Conservation (phyloP, 1,140 invertebrate species). For the Pseudomyrmex gracilis region DNA sequence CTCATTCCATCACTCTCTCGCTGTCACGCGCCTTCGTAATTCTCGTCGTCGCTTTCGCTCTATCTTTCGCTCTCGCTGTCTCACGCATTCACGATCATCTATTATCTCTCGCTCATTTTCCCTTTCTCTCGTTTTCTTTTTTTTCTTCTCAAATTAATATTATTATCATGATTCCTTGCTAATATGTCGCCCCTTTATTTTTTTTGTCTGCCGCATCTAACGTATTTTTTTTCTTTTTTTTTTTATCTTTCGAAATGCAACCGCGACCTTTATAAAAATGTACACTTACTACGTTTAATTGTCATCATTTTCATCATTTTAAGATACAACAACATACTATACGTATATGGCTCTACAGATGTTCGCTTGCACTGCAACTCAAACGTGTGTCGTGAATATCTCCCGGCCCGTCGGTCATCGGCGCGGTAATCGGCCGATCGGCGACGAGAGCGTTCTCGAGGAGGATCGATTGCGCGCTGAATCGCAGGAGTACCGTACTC, state of each 20-base stretch:
- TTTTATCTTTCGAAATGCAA: conserved; percentile 74
- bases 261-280: conserved; percentile 79
- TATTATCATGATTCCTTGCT: conserved; percentile 74
- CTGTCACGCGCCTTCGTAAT: conserved; percentile 58
- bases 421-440: conserved; percentile 54
- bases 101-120: conserved; percentile 57
- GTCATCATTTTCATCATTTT: conserved; percentile 77
- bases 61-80: conserved; percentile 64
- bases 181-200: conserved; percentile 68
- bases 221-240: conserved; percentile 42
- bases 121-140: conserved; percentile 51
- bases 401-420: conserved; percentile 60
- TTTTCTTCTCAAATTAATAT: conserved; percentile 71
- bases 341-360: conserved; percentile 86
- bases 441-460: conserved; percentile 34
- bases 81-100: conserved; percentile 61
- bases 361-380: conserved; percentile 86
- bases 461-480: conserved; percentile 50
- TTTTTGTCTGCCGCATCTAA: conserved; percentile 59
- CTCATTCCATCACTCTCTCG: conserved; percentile 70
- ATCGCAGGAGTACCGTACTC: conserved; percentile 49
- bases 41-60: conserved; percentile 63
- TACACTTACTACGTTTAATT: conserved; percentile 80
- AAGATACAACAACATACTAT: conserved; percentile 86
- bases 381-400: conserved; percentile 83